Evolutionary conservation across 2,797 vertebrate genomes (phyloP).

Genomic region (Danio kyathit): DNA sequence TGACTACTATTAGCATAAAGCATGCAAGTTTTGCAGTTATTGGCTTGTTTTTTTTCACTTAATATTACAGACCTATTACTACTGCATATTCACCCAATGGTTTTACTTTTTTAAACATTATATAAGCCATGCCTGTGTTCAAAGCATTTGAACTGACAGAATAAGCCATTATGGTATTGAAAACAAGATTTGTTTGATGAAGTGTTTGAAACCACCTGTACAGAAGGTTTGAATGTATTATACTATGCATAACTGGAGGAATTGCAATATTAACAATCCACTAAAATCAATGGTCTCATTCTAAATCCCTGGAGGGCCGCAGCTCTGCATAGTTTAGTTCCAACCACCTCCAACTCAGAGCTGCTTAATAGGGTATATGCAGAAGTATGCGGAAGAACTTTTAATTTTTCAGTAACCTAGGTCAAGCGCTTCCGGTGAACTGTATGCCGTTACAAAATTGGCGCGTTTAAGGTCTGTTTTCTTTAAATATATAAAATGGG

Average conservation of each 20-base stretch:
- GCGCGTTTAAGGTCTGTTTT: too few species aligned
- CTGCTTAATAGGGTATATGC: too few species aligned
- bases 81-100: not conserved
- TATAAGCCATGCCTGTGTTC: constrained; percentile 1
- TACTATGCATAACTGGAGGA: constrained; percentile 69
- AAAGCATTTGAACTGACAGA: constrained; percentile 1
- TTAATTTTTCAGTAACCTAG: too few species aligned
- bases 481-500: too few species aligned
- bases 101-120: not conserved
- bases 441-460: too few species aligned
- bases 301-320: too few species aligned
- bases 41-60: not conserved
- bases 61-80: not conserved
- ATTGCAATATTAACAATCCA: constrained; percentile 64
- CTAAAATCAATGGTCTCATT: too few species aligned
- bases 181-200: constrained; percentile 3
- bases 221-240: constrained; percentile 56
- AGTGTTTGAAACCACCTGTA: constrained; percentile 61
- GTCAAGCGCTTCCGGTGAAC: too few species aligned
- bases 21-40: constrained; percentile 5
- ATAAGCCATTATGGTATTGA: not conserved
- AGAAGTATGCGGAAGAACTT: too few species aligned
- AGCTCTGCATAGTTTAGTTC: too few species aligned
- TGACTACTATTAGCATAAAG: not conserved
- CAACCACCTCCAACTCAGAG: too few species aligned